A percentile compares a stretch with the other conserved stretches of the same genome.
Evolutionary conservation across 1,140 invertebrate genomes (phyloP).

Genomic region (Parapsyche elsis): DNA sequence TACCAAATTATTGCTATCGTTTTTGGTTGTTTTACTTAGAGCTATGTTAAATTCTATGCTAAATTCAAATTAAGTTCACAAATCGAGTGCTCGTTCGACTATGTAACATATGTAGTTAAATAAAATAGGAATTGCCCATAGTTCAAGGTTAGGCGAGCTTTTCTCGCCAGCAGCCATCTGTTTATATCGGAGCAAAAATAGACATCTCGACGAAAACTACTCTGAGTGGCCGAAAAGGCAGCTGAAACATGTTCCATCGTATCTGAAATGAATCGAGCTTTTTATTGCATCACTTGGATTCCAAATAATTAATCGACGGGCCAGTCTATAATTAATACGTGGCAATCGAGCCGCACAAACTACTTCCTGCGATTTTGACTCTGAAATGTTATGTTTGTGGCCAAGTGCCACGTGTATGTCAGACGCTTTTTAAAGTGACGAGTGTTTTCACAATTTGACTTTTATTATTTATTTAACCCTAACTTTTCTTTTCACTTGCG

Average conservation of each 20-base stretch:
- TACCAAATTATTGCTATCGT: too few species aligned
- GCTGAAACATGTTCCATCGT: too few species aligned
- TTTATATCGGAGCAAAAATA: not conserved
- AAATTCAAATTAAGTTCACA: too few species aligned
- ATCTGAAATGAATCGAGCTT: too few species aligned
- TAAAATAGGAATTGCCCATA: not conserved
- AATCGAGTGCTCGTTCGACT: too few species aligned
- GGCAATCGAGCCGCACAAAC: not conserved
- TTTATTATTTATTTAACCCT: not conserved
- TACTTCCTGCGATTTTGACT: not conserved
- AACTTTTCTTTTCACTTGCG: too few species aligned
- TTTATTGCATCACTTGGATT: too few species aligned
- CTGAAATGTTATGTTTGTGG: conserved; percentile 18
- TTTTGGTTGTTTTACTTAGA: too few species aligned
- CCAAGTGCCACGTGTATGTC: not conserved
- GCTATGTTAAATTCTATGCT: too few species aligned
- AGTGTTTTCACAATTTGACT: not conserved
- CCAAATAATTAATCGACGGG: too few species aligned
- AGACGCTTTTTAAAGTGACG: not conserved
- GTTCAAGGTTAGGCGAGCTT: not conserved
- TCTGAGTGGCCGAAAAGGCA: not conserved
- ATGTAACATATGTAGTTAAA: too few species aligned
- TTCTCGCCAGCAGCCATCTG: not conserved
- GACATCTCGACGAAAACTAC: not conserved
- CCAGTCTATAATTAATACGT: too few species aligned